Evolutionary conservation across 2,113 vertebrate genomes (phyloP), one percentile per base, ranked within the genome.

Genomic region (Hemiscyllium ocellatum): DNA sequence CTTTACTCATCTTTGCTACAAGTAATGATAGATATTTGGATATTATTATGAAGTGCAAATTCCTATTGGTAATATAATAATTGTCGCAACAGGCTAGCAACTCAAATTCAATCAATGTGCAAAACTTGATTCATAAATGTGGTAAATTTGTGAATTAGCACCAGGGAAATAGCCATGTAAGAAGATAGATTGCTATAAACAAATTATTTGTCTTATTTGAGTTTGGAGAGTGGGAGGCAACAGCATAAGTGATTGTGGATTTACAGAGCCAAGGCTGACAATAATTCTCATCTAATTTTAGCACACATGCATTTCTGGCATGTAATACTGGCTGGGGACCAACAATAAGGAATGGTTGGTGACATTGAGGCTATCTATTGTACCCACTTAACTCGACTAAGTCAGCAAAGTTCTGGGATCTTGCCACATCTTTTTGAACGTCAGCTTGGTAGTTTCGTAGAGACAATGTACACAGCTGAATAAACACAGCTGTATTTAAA

Each of bases 401-500:
- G 61, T 66, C 15, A 93, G 61, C 89, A 37, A 65, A 93, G 29
- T 22, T 33, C 87, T 91, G n/a, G 33, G 33, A 66, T 66, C 33
- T 93, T 93, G 89, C 89, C 89, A 93, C 29, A 66, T 93, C 33
- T 66, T 93, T 37, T 66, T 66, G n/a, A 20, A 19, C 1, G 33
- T 37, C 37, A 61, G 33, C 61, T n/a, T 93, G 33, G 33, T 93
- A 33, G 15, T 56, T 90, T 90, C 52, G 10, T 2, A 66, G 33
- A 29, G 61, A 93, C 33, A 22, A 66, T 93, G 61, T 93, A 93
- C 61, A 93, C 61, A 93, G 89, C 61, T 93, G 89, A 42, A 42
- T 66, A 93, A 93, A 93, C 19, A 93, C n/a, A 93, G 89, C 89
- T 93, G 89, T 93, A 20, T 33, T 66, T n/a, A 93, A 93, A 66